Conservation (phyloP, 2,888 invertebrate genomes). For the Linyphia triangularis region DNA sequence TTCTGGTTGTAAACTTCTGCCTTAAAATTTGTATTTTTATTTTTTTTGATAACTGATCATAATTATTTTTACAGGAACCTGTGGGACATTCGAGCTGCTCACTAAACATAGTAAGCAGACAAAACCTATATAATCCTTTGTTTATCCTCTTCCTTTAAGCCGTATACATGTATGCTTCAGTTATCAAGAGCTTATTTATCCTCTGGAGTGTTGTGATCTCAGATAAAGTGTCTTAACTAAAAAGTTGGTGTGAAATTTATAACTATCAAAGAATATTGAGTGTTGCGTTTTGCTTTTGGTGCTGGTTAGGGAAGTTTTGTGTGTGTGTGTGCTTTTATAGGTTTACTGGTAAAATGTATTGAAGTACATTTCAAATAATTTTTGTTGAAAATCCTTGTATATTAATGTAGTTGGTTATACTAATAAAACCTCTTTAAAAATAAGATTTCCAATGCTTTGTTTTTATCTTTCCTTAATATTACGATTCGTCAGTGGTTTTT, state of each 20-base stretch:
- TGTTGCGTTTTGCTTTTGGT: neutral
- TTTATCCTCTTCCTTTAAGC: neutral
- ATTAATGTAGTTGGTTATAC: neutral
- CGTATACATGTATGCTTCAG: constrained; percentile 10
- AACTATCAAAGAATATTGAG: neutral
- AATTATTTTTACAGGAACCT: constrained; percentile 60
- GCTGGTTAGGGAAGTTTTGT: neutral
- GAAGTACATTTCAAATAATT: neutral
- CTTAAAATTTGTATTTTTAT: neutral
- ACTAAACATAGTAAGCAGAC: constrained; percentile 49
- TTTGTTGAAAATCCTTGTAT: neutral
- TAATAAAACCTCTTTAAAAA: no score
- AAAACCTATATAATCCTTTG: neutral
- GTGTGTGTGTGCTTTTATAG: no score
- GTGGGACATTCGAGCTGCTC: constrained; percentile 66
- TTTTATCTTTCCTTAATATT: no score
- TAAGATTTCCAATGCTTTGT: no score
- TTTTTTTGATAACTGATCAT: neutral
- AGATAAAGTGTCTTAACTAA: neutral
- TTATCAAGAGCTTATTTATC: constrained; percentile 52
- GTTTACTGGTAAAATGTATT: neutral
- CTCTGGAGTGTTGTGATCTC: neutral
- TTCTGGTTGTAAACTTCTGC: no score
- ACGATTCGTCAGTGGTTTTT: no score
- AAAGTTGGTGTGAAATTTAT: neutral